Conservation (phyloP, 1,140 invertebrate genomes). For the Acyrthosiphon pisum region DNA sequence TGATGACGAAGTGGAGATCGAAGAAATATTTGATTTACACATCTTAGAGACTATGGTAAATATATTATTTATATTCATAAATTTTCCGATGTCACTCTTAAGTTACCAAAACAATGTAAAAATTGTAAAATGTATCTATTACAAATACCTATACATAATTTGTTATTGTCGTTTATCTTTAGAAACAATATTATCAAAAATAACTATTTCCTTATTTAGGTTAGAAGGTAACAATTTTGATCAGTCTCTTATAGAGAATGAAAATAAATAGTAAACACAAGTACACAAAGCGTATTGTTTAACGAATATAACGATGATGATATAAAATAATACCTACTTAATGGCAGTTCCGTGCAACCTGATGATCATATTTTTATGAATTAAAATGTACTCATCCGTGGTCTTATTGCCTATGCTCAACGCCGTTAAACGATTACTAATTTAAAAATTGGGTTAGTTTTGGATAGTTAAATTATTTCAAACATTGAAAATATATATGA, state of each 20-base stretch:
- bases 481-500: no score
- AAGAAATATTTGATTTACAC: constrained; percentile 74
- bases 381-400: neutral
- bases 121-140: neutral
- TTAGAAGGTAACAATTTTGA: neutral
- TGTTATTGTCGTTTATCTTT: neutral
- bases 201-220: neutral
- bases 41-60: constrained; percentile 74
- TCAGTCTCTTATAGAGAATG: neutral
- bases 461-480: neutral
- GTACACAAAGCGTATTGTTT: neutral
- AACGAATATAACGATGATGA: neutral
- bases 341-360: neutral
- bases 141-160: neutral
- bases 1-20: constrained; percentile 67
- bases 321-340: neutral
- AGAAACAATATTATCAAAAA: neutral
- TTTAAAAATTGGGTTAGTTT: neutral
- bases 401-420: neutral
- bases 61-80: constrained; percentile 15
- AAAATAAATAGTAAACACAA: neutral
- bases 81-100: neutral
- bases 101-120: neutral
- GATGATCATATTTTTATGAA: neutral
- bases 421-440: neutral